Evolutionary conservation across 2,888 invertebrate genomes (phyloP).

Genomic region (Ophioninae sp.): DNA sequence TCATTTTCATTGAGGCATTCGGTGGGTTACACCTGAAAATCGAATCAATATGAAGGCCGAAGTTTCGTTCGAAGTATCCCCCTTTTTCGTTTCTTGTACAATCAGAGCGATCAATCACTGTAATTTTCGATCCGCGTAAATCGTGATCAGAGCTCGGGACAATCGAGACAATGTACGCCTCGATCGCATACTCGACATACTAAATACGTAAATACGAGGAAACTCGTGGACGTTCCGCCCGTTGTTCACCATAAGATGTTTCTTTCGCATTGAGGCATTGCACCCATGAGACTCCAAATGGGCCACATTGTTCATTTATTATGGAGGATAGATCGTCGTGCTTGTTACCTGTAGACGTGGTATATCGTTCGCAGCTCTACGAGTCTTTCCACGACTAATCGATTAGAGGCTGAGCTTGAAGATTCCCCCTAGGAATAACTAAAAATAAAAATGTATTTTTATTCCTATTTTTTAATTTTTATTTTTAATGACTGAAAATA

Average conservation of each 20-base stretch:
- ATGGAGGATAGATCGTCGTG: constrained; percentile 61
- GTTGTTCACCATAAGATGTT: constrained; percentile 45
- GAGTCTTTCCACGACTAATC: constrained; percentile 25
- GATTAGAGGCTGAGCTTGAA: constrained; percentile 8
- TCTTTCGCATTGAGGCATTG: constrained; percentile 27
- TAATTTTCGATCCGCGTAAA: not conserved
- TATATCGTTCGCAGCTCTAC: constrained; percentile 4
- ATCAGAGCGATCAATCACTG: constrained; percentile 6
- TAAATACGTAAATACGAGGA: constrained; percentile 37
- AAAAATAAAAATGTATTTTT: too few relatives aligned
- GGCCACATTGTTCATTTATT: constrained; percentile 60
- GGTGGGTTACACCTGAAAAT: too few relatives aligned
- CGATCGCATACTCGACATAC: constrained; percentile 38
- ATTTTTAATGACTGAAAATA: too few relatives aligned
- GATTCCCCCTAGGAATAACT: too few relatives aligned
- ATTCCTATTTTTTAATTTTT: too few relatives aligned
- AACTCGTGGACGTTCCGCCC: constrained; percentile 39
- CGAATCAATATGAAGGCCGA: too few relatives aligned
- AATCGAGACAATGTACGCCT: constrained; percentile 25
- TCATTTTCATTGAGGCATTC: too few relatives aligned
- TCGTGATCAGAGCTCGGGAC: not conserved
- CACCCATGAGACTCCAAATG: constrained; percentile 47
- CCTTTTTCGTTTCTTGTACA: not conserved
- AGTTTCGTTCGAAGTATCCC: too few relatives aligned
- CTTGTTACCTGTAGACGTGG: constrained; percentile 52